These are phyloP conservation scores for Drosophila busckii DNA, from an alignment of 1,140 invertebrate species.

Conservation along the genomic window DNA sequence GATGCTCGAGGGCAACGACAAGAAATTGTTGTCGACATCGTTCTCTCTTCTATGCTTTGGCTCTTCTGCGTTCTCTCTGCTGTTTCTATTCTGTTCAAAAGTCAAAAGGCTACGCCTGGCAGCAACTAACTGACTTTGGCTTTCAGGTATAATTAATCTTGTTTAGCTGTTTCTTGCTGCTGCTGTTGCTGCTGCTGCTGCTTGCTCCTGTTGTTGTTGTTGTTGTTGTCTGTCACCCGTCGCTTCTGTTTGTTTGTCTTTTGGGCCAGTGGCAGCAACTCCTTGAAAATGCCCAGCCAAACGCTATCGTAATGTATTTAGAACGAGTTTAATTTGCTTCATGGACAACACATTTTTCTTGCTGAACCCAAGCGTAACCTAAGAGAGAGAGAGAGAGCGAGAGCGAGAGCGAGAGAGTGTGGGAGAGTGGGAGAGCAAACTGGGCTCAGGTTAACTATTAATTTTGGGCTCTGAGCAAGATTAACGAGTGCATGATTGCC, in stretches of 20 bases:
- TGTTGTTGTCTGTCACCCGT: slow-evolving; percentile 52
- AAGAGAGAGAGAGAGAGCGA: no score
- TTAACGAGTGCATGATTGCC: slow-evolving; percentile 73
- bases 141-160: slow-evolving; percentile 78
- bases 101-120: slow-evolving; percentile 63
- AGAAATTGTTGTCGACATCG: slow-evolving; percentile 30
- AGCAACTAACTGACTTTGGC: slow-evolving; percentile 68
- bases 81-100: slow-evolving; percentile 32
- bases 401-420: no score
- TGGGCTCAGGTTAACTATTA: slow-evolving; percentile 75
- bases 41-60: slow-evolving; percentile 2
- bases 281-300: slow-evolving; percentile 42
- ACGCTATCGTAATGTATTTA: slow-evolving; percentile 62
- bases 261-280: slow-evolving; percentile 29
- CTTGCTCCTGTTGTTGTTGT: slow-evolving; percentile 4
- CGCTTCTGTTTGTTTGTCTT: slow-evolving; percentile 64
- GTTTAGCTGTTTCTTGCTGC: slow-evolving; percentile 64
- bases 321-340: slow-evolving; percentile 74
- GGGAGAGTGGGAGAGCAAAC: no score
- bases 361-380: slow-evolving; percentile 11
- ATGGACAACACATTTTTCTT: slow-evolving; percentile 64
- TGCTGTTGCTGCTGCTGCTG: slow-evolving; percentile 3
- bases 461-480: slow-evolving; percentile 72
- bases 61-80: neutral
- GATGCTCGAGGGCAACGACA: slow-evolving; percentile 64